Percentiles rank a stretch among this genome's conserved stretches.
These are phyloP conservation scores for Actinia equina DNA, from an alignment of 64 coral and sea anemone genomes.

Conservation along the genomic window DNA sequence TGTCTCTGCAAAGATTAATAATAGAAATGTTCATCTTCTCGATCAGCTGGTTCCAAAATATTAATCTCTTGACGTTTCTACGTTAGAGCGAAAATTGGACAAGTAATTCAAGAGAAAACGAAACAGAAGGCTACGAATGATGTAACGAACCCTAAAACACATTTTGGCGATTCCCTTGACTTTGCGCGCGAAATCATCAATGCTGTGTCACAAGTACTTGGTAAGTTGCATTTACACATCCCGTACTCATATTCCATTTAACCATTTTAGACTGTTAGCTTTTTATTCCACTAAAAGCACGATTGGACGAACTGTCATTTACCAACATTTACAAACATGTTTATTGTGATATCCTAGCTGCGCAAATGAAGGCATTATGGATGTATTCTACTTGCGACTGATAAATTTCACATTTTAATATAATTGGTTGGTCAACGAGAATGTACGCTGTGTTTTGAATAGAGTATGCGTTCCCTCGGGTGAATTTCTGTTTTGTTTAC, in stretches of 20 bases:
- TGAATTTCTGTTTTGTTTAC: neutral
- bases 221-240: constrained; percentile 20
- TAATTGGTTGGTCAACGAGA: constrained; percentile 8
- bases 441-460: constrained; percentile 1
- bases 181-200: constrained; percentile 38
- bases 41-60: neutral
- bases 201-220: constrained; percentile 38
- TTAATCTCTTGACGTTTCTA: neutral
- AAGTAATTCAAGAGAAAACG: neutral
- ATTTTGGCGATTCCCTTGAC: constrained; percentile 21
- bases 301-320: neutral
- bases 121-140: neutral
- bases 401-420: neutral
- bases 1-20: neutral
- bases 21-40: neutral
- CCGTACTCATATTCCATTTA: neutral
- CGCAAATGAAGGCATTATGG: neutral
- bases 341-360: neutral
- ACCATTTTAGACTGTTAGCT: neutral
- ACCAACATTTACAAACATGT: neutral
- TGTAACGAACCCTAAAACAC: neutral
- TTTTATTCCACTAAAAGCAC: neutral
- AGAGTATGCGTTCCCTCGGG: neutral
- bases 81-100: constrained; percentile 6
- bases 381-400: neutral